Percentiles rank a stretch among this genome's conserved stretches.
Conservation (phyloP, 1,140 invertebrate species). For the Holcopasites calliopsidis region DNA sequence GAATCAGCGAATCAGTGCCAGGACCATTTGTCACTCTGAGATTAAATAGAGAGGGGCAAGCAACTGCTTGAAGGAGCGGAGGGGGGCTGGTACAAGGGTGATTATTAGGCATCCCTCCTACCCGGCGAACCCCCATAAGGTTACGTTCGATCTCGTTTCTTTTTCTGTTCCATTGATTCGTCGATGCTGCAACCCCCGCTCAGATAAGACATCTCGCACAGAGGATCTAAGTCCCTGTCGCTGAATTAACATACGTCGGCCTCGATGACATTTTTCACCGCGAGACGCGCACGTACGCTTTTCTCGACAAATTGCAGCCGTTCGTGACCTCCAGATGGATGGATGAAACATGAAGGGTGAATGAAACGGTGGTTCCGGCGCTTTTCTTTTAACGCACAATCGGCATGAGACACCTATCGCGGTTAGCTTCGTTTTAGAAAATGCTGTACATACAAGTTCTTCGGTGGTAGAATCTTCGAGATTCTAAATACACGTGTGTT, state of each 20-base stretch:
- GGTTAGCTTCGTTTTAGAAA: too few relatives aligned
- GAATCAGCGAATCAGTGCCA: slow-evolving; percentile 74
- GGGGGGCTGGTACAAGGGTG: slow-evolving; percentile 59
- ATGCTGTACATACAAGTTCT: too few relatives aligned
- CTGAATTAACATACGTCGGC: slow-evolving; percentile 39
- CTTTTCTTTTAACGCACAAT: too few relatives aligned
- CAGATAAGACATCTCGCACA: slow-evolving; percentile 51
- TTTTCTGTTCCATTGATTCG: not conserved
- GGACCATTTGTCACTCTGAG: slow-evolving; percentile 73
- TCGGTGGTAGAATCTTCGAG: too few relatives aligned
- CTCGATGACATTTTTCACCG: slow-evolving; percentile 33
- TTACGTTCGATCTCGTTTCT: not conserved
- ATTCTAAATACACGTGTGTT: not conserved
- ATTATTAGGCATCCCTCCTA: slow-evolving; percentile 45
- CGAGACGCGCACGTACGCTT: slow-evolving; percentile 9
- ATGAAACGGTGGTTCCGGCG: not conserved
- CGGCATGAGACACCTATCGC: too few relatives aligned
- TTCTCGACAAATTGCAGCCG: slow-evolving; percentile 35
- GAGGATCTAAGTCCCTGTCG: slow-evolving; percentile 8
- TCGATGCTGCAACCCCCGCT: slow-evolving; percentile 6
- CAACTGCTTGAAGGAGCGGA: slow-evolving; percentile 65
- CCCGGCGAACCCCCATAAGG: not conserved
- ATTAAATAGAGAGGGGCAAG: slow-evolving; percentile 73
- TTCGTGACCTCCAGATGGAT: slow-evolving; percentile 41
- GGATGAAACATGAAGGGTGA: slow-evolving; percentile 30